Percentiles rank a stretch among this genome's conserved stretches.
phyloP scores from a whole-genome alignment of 2,888 invertebrate genomes.

The Morpho deidamia region DNA sequence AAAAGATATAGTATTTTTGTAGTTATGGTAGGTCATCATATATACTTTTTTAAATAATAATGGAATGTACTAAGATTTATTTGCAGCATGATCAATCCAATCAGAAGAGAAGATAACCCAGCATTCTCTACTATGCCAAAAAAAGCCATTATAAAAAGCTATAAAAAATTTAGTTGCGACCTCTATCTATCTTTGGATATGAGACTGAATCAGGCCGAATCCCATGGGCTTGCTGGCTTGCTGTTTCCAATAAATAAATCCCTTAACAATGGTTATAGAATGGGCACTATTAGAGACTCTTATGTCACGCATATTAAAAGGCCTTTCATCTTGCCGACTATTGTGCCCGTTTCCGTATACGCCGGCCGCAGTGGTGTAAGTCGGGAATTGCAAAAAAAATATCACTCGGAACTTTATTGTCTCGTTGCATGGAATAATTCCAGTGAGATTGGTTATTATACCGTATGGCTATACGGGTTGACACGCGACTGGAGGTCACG shows the following conservation, averaged over 20 bases:
- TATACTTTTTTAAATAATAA: no score
- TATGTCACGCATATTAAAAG: slow-evolving; percentile 67
- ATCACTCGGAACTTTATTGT: background rate
- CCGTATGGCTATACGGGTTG: background rate
- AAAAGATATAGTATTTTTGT: no score
- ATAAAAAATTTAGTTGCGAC: no score
- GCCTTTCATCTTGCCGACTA: slow-evolving; percentile 70
- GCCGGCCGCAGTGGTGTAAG: slow-evolving; percentile 17
- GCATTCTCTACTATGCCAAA: no score
- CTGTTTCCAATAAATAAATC: slow-evolving; percentile 13
- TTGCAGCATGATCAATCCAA: no score
- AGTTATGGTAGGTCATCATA: no score
- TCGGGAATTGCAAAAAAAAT: slow-evolving; percentile 13
- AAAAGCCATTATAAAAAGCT: no score
- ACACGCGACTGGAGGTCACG: background rate
- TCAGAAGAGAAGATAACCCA: no score
- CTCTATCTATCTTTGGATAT: no score
- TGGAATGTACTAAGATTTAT: no score
- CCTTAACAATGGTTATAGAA: slow-evolving; percentile 29
- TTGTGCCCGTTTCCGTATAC: slow-evolving; percentile 67
- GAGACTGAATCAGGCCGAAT: background rate
- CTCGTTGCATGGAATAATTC: slow-evolving; percentile 6
- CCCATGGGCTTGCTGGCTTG: slow-evolving; percentile 2
- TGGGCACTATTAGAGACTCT: slow-evolving; percentile 24
- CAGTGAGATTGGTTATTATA: background rate